Conservation (phyloP, 2,113 vertebrate species). For the Ctenomys sociabilis region DNA sequence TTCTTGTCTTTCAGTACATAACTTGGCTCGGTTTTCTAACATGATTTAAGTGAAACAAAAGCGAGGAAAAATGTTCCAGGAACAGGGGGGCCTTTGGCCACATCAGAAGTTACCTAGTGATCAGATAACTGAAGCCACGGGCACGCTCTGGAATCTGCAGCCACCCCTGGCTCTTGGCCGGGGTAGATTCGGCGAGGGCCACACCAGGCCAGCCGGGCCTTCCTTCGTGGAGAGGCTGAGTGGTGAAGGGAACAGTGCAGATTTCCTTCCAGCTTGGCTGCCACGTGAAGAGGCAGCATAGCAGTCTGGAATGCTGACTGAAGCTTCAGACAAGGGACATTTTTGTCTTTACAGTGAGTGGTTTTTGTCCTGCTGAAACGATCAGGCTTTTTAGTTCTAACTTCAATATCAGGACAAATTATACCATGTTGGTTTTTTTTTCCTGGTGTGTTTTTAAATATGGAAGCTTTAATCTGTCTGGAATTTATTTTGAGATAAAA, state of each 20-base stretch:
- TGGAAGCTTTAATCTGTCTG: neutral
- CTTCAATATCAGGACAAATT: constrained; percentile 15
- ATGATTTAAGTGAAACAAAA: constrained; percentile 35
- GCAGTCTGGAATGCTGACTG: neutral
- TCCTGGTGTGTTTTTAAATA: neutral
- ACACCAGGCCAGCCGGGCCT: rapidly evolving
- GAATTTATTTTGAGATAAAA: constrained; percentile 15
- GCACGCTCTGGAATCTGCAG: no score
- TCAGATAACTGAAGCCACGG: neutral
- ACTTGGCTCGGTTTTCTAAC: neutral
- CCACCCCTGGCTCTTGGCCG: no score
- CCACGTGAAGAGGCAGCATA: neutral
- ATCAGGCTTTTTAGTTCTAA: neutral
- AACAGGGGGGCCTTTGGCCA: neutral
- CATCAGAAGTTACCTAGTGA: neutral
- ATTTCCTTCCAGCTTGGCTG: neutral
- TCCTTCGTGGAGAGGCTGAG: no score
- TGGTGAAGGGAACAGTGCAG: neutral
- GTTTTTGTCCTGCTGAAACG: neutral
- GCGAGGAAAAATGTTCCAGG: neutral
- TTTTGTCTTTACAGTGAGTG: neutral
- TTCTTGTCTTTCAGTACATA: neutral
- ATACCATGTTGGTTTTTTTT: neutral
- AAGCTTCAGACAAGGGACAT: neutral
- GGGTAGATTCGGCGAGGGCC: neutral